These are phyloP conservation scores for Lutjanus argentimaculatus DNA, from an alignment of 2,797 vertebrate genomes.

Conservation along the genomic window DNA sequence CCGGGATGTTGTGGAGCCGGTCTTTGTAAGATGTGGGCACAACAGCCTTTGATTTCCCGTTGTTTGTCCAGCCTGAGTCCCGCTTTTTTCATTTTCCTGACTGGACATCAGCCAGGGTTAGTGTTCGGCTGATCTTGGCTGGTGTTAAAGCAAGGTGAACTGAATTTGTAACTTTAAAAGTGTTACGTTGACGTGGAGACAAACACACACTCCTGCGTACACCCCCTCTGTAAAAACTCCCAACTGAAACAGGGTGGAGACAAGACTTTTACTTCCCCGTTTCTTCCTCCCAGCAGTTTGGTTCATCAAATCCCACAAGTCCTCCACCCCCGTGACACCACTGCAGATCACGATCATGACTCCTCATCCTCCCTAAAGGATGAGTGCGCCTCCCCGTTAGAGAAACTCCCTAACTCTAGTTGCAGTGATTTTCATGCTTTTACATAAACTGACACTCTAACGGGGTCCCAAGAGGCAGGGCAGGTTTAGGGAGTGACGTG, in stretches of 20 bases:
- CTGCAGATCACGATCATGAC: background rate
- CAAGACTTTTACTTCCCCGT: slow-evolving; percentile 8
- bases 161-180: too few species aligned
- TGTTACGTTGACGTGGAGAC: too few species aligned
- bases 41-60: too few species aligned
- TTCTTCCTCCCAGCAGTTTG: slow-evolving; percentile 19
- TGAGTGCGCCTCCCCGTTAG: background rate
- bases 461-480: background rate
- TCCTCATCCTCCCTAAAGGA: slow-evolving; percentile 21
- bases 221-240: background rate
- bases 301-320: slow-evolving; percentile 20
- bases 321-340: slow-evolving; percentile 31
- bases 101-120: too few species aligned
- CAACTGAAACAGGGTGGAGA: slow-evolving; percentile 5
- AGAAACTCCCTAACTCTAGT: slow-evolving; percentile 12
- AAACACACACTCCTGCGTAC: background rate
- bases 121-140: too few species aligned
- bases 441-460: background rate
- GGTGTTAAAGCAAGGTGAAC: too few species aligned
- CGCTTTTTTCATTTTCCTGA: too few species aligned
- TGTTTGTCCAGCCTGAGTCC: too few species aligned
- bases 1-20: too few species aligned
- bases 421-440: background rate
- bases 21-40: too few species aligned
- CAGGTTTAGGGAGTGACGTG: slow-evolving; percentile 1